Evolutionary conservation across 2,797 vertebrate species (phyloP), one percentile per base, ranked within the genome.

Genomic region (Phyllotis vaccarum): DNA sequence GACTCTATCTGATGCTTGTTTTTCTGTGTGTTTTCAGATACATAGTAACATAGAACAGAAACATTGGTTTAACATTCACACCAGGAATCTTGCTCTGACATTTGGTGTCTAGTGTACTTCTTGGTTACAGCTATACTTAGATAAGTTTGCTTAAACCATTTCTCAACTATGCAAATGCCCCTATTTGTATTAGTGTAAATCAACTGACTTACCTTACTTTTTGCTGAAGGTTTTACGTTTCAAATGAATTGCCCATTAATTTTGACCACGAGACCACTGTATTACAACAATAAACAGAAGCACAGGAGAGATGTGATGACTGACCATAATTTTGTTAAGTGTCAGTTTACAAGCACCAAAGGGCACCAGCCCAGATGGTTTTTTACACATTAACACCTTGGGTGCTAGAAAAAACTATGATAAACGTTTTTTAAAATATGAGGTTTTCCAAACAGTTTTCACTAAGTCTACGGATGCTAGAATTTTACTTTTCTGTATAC

Each of bases 181-280:
- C 86, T 93, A 89, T 96, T 49, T 79, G 72, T 64, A 46, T 72
- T 89, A 62, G 40, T 74, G 94, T 91, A 96, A 97, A 95, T 89
- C 91, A 96, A 66, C 97, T 83, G 90, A 86, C 29, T 22, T 93
- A 46, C 27, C 91, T 95, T 89, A 93, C 49, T 93, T 94, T 89
- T 49, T 92, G 62, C 27, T 85, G 74, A 64, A 93, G 88, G 58
- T 94, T 94, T 87, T 56, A 92, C 86, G 86, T 76, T 92, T 90
- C 74, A 92, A 89, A 85, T 92, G 70, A 95, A 94, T 89, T 76
- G 13, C 46, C 29, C 86, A 68, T 86, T 96, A 93, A 82, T 40
- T 95, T 94, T 83, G 54, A 95, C 46, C 64, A 19, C 68, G 37
- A 58, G 79, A 58, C 86, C 46, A 94, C 66, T 46, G 1, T 62